A percentile compares a stretch with the other conserved stretches of the same genome.
Evolutionary conservation across 1,140 invertebrate species (phyloP).

Genomic region (Octopus bimaculoides): DNA sequence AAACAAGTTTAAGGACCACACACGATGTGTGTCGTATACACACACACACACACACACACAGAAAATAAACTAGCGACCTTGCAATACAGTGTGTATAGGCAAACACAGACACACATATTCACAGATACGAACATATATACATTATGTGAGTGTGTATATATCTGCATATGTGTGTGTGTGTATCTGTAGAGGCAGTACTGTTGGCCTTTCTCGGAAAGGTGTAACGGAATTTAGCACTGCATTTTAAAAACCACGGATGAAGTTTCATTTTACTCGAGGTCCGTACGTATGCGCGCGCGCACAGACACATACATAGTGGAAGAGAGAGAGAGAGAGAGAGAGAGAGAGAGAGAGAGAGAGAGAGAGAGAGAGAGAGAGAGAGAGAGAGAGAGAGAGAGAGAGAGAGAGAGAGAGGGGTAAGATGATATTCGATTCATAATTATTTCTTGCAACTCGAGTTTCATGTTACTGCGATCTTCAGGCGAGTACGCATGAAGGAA

Average conservation of each 20-base stretch:
- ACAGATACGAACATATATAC: not conserved
- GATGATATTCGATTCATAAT: not conserved
- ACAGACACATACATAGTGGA: not conserved
- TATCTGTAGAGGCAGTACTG: not conserved
- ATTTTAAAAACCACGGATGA: not conserved
- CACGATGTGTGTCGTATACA: too few species aligned
- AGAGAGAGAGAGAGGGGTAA: not conserved
- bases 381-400: not conserved
- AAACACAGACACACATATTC: not conserved
- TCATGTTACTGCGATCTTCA: too few species aligned
- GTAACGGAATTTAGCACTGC: not conserved
- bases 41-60: too few species aligned
- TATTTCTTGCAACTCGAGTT: too few species aligned
- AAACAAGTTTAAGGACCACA: too few species aligned
- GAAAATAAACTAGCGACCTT: too few species aligned
- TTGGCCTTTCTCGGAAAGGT: too few species aligned
- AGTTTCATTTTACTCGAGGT: not conserved
- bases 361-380: slow-evolving; percentile 9
- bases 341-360: slow-evolving; percentile 3
- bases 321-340: slow-evolving; percentile 12
- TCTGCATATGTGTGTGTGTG: not conserved
- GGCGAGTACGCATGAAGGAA: too few species aligned
- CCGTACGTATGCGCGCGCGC: not conserved
- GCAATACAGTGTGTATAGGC: too few species aligned
- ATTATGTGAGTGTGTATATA: not conserved